Conservation (phyloP, 2,888 invertebrate species). For the Drosophila merina region DNA sequence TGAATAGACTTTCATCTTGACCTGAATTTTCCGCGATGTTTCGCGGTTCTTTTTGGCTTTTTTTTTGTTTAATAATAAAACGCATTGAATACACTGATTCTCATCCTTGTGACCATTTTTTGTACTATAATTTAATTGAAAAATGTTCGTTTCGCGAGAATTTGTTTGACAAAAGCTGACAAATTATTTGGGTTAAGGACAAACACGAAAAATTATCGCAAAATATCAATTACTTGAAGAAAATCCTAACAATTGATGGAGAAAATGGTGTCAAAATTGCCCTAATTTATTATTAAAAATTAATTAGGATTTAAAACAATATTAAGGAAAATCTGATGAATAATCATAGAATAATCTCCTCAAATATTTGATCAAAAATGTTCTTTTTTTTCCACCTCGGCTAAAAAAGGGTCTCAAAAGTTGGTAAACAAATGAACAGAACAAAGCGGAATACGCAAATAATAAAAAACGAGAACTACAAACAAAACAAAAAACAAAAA, state of each 20-base stretch:
- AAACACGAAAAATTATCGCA: slow-evolving; percentile 4
- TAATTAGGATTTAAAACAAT: slow-evolving; percentile 7
- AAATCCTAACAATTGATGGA: neutral
- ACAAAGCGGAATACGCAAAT: slow-evolving; percentile 56
- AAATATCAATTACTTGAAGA: slow-evolving; percentile 28
- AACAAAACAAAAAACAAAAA: slow-evolving; percentile 31
- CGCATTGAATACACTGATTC: slow-evolving; percentile 22
- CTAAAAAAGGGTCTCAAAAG: slow-evolving; percentile 44
- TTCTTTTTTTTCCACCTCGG: slow-evolving; percentile 23
- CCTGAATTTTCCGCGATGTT: slow-evolving; percentile 57
- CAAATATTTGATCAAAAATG: slow-evolving; percentile 16
- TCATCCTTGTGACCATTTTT: slow-evolving; percentile 36
- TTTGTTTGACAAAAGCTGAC: slow-evolving; percentile 12
- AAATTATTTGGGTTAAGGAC: slow-evolving; percentile 36
- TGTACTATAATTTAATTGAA: slow-evolving; percentile 38
- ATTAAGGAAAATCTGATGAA: neutral
- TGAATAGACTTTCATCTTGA: slow-evolving; percentile 77
- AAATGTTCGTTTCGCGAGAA: slow-evolving; percentile 7
- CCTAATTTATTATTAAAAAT: slow-evolving; percentile 2
- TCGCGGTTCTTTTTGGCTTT: slow-evolving; percentile 21
- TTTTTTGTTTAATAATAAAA: slow-evolving; percentile 33
- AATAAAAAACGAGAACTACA: slow-evolving; percentile 27
- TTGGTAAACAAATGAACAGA: slow-evolving; percentile 70
- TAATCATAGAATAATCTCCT: neutral
- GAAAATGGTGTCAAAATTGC: no score